phyloP scores from a whole-genome alignment of 2,888 invertebrate genomes.

The Rhimphoctona megacephalus region DNA sequence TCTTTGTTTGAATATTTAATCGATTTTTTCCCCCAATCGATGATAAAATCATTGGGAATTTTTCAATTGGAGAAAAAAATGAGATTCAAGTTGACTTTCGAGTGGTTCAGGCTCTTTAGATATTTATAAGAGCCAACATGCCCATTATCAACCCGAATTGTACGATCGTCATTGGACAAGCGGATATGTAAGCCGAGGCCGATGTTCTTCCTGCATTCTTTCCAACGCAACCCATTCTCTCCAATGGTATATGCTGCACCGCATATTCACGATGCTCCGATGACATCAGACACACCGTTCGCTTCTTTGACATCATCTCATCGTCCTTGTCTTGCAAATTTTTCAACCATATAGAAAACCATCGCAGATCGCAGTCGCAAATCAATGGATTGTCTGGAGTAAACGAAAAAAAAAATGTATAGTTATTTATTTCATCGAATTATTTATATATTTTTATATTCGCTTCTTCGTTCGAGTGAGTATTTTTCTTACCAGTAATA shows the following conservation, averaged over 20 bases:
- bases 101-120: not conserved
- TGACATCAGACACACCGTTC: slow-evolving; percentile 93
- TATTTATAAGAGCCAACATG: slow-evolving; percentile 50
- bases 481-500: slow-evolving; percentile 90
- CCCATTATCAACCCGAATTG: slow-evolving; percentile 57
- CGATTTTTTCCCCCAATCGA: not conserved
- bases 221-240: slow-evolving; percentile 93
- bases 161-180: slow-evolving; percentile 36
- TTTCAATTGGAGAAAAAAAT: slow-evolving; percentile 3
- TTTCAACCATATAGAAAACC: slow-evolving; percentile 94
- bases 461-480: not conserved
- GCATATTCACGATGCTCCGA: slow-evolving; percentile 93
- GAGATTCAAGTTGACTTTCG: not conserved
- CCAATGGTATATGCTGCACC: slow-evolving; percentile 92
- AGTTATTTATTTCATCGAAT: not conserved
- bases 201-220: slow-evolving; percentile 85
- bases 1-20: not conserved
- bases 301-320: slow-evolving; percentile 95
- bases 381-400: slow-evolving; percentile 93
- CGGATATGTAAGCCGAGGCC: slow-evolving; percentile 55
- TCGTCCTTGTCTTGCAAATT: slow-evolving; percentile 93
- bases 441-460: not conserved
- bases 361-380: slow-evolving; percentile 94
- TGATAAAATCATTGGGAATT: not conserved
- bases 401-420: slow-evolving; percentile 21